Base-by-base conservation (phyloP, 1,140 invertebrate species). In the Caenorhabditis remanei region DNA sequence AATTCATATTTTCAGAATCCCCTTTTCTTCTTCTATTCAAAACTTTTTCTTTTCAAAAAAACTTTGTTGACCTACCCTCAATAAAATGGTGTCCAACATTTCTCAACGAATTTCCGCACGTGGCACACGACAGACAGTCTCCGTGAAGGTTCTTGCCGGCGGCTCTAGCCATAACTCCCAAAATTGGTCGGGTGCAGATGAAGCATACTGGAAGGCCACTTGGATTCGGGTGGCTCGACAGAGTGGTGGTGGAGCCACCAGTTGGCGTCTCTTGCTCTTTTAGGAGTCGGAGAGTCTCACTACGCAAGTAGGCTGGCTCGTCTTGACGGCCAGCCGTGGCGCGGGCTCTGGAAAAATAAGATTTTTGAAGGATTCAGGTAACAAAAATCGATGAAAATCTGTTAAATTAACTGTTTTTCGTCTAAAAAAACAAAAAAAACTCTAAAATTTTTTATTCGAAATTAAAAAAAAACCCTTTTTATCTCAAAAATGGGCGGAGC, bases 141-240 rank as follows among this genome's bases (percentile, higher is more conserved):
- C 97, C 96, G 94, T 98, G 97, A 85, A 98, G 94, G 92, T 97
- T 97, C 93, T 97, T 97, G 90, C 97, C 97, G 95, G 97, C 97
- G 93, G 98, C 97, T 91, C 96, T 95, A 58, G 97, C 96, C 94
- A 97, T 98, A 55, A 98, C 97, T 84, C 97, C 97, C 88, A 89
- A 48, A 67, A 89, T 89, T 4, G 85, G 86, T n/a, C 88, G 85
- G 2, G 50, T 82, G 43, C 89, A 89, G 8, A 88, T 79, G 61
- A 87, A 89, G 41, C 89, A 89, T 7, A 84, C 79, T 6, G 89
- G 89, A 19, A 89, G 82, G 3, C 88, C 88, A 3, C 41, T 32
- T 5, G 88, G 87, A 75, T 89, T 88, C 4, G 89, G 89, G 43
- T 89, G 89, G n/a, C 53, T 84, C 7, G 83, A 85, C 8, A 89